Evolutionary conservation across 2,797 vertebrate genomes (phyloP), one percentile per base, ranked within the genome.

Genomic region (Etheostoma perlongum): DNA sequence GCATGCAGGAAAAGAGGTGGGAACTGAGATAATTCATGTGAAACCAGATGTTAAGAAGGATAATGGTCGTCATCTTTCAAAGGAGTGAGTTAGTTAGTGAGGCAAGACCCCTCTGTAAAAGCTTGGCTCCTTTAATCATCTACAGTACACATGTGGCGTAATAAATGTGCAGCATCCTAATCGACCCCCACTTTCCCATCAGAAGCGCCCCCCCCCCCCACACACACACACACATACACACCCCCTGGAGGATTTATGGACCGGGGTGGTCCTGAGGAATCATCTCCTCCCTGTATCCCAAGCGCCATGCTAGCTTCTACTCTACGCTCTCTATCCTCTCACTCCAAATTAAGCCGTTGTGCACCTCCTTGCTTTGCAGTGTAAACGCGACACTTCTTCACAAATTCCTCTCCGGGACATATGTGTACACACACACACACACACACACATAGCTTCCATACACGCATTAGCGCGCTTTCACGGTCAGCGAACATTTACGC

Each of bases 401-500:
- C 27, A 14, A 61, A 90, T 90, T 88, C 83, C 79, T 87, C 83
- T 84, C 72, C 81, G 88, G 88, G 83, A 92, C 91, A 76, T 60
- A 51, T 60, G 27, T 27, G 4, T 4, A 27, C 27, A 79, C 67
- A 74, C 81, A 40, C 18, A 36, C 54, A 60, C 61, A 64, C 25
- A 27, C 36, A 47, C 15, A 47, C 49, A 25, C 63, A 27, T 16
- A 9, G 27, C 63, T 48, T 27, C 71, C 63, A 21, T 15, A 8
- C 42, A 67, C 57, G 33, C 72, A 64, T 47, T 69, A 12, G 82
- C 63, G 75, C 90, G 70, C 85, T 74, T 83, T 92, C 71, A 85
- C 84, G 86, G 87, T 88, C 90, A 87, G 80, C 69, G 84, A 83
- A 86, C 90, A 85, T 87, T 93, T 93, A 93, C 91, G 92, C 91